Conservation (phyloP, 2,797 vertebrate species). For the Podarcis lilfordi region DNA sequence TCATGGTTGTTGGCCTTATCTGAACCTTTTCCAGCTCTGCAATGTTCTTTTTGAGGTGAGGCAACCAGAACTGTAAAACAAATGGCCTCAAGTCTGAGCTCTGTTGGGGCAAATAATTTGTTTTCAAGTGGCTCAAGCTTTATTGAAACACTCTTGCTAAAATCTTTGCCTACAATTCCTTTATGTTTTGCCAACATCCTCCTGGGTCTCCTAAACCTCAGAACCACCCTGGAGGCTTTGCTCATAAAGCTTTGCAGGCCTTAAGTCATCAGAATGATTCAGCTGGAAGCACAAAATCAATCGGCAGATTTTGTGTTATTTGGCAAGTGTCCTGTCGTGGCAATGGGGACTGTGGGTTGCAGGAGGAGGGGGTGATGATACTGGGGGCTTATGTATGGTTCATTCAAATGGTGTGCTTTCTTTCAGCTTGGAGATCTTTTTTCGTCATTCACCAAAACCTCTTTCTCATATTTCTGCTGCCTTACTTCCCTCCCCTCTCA, state of each 20-base stretch:
- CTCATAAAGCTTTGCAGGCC: not conserved
- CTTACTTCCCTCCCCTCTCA: slow-evolving; percentile 40
- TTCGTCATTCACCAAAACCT: not conserved
- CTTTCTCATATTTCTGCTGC: not conserved
- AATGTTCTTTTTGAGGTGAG: too few species aligned
- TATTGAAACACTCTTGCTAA: not conserved
- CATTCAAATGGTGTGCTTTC: not conserved
- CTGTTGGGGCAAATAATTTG: not conserved
- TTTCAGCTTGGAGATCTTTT: not conserved
- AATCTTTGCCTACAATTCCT: not conserved
- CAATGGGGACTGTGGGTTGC: not conserved
- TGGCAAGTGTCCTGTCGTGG: not conserved
- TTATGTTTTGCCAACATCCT: not conserved
- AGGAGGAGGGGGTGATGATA: too few species aligned
- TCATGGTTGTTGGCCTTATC: too few species aligned
- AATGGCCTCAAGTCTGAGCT: not conserved
- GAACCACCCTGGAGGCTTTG: not conserved
- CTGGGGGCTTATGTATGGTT: not conserved
- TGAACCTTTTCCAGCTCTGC: too few species aligned
- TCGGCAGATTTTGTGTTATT: not conserved
- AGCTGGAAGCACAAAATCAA: not conserved
- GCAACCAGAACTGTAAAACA: too few species aligned
- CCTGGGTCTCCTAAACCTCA: not conserved
- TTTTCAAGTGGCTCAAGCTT: not conserved
- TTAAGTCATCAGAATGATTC: not conserved